These are phyloP conservation scores for Brienomyrus brachyistius DNA, from an alignment of 2,113 vertebrate species.

Conservation along the genomic window DNA sequence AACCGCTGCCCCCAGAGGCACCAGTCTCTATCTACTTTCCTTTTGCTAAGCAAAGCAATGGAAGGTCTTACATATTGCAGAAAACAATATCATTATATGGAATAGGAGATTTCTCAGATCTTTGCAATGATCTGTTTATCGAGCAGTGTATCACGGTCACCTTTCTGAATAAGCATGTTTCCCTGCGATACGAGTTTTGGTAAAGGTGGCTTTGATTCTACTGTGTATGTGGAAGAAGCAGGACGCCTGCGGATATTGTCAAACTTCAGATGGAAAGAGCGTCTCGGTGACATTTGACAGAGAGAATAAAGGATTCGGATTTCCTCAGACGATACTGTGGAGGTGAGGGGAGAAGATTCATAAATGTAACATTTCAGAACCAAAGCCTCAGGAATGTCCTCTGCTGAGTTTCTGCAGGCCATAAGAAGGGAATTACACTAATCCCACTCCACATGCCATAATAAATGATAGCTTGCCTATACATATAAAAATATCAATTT, in stretches of 20 bases:
- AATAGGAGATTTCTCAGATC: neutral
- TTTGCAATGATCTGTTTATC: neutral
- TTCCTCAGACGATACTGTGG: neutral
- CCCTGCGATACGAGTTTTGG: neutral
- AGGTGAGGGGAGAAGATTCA: neutral
- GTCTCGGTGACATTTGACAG: conserved; percentile 2
- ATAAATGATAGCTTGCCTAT: neutral
- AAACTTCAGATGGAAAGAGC: neutral
- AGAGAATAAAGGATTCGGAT: neutral
- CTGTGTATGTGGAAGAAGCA: neutral
- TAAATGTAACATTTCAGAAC: conserved; percentile 2
- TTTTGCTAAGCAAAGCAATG: neutral
- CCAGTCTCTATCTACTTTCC: neutral
- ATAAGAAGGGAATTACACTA: neutral
- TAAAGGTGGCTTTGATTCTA: neutral
- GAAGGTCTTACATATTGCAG: neutral
- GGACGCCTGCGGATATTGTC: conserved; percentile 2
- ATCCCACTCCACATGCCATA: neutral
- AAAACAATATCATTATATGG: neutral
- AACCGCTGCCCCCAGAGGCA: neutral
- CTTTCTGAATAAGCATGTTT: neutral
- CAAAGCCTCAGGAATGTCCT: neutral
- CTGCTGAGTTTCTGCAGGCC: neutral
- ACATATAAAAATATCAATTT: neutral
- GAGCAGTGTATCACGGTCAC: neutral